Evolutionary conservation across 1,140 invertebrate species (phyloP), one percentile per base, ranked within the genome.

Genomic region (Eriocheir sinensis): DNA sequence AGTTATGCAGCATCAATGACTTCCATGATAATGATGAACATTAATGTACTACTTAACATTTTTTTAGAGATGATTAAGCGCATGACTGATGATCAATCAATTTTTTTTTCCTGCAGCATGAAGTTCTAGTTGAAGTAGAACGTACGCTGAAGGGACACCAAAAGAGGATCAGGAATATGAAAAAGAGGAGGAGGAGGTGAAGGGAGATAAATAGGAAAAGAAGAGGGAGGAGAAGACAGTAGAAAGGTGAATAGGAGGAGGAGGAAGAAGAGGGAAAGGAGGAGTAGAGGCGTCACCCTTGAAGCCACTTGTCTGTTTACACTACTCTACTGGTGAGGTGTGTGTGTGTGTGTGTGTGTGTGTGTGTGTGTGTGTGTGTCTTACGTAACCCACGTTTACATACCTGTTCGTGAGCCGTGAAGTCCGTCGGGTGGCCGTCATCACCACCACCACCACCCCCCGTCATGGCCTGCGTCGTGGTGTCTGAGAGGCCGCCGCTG

Each of bases 401-500:
- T 41, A 94, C 93, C 86, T 94, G 93, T 48, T 94, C n/a, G 32
- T 94, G 88, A 27, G 93, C 93, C 40, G n/a, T 89, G 32, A 94
- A 41, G 38, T 94, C 34, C 86, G n/a, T n/a, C 1, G 4, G 21
- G n/a, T 72, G 60, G 0, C 60, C 60, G 27, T 8, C 60, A 53
- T 12, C 48, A 53, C 48, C 48, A 53, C 48, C 48, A 3, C 21
- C n/a, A n/a, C n/a, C n/a, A n/a, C n/a, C n/a, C 60, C n/a, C 60
- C 60, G 4, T 72, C 21, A n/a, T 72, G 60, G 60, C 27, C 21
- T 72, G 60, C 0, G 60, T 6, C 1, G 2, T 9, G 2, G 48
- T 21, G 9, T 21, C 48, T 17, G 12, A 53, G 60, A 72, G 60
- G 21, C 60, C 60, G 4, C 44, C 44, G 44, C 44, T 48, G 44